Evolutionary conservation across 2,113 vertebrate genomes (phyloP).

Genomic region (Origma solitaria): DNA sequence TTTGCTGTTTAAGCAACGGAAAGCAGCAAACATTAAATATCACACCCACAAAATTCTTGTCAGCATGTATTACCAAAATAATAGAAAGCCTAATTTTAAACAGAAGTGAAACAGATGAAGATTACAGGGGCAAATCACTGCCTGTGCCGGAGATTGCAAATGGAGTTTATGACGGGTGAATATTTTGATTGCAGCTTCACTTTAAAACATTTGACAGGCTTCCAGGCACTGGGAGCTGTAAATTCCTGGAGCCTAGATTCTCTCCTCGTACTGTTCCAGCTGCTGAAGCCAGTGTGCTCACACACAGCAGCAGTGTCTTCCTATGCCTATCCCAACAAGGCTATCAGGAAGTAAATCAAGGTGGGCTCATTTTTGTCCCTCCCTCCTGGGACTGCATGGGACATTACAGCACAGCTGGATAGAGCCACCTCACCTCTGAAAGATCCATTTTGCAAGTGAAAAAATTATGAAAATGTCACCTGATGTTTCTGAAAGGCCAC

Average conservation of each 20-base stretch:
- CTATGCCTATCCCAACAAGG: background rate
- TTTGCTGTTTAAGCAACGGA: background rate
- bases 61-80: background rate
- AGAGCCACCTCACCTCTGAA: background rate
- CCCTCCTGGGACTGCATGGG: fast-evolving
- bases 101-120: background rate
- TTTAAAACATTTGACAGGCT: background rate
- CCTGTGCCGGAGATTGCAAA: background rate
- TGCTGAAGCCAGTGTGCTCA: background rate
- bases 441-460: background rate
- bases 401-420: background rate
- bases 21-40: background rate
- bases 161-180: background rate
- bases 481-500: background rate
- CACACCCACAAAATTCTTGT: background rate
- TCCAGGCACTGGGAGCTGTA: background rate
- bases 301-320: background rate
- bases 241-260: background rate
- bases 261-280: background rate
- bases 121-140: background rate
- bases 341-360: background rate
- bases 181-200: background rate
- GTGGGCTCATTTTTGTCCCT: background rate
- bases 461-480: background rate
- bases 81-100: background rate